phyloP scores from a whole-genome alignment of 1,140 invertebrate species.

The Epicauta chinensis region DNA sequence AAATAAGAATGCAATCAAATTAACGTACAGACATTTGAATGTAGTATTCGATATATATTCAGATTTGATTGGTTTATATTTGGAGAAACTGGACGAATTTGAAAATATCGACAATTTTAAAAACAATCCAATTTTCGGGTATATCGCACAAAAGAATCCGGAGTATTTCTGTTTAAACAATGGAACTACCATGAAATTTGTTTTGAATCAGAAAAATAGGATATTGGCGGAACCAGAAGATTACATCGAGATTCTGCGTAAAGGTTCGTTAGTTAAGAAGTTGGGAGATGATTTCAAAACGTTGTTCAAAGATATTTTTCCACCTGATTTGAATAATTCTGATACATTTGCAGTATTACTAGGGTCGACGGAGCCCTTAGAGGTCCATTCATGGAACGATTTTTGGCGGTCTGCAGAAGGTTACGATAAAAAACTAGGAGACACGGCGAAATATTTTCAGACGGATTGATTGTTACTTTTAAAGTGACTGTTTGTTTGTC shows the following conservation, averaged over 20 bases:
- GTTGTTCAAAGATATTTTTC: too few relatives aligned
- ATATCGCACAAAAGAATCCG: constrained; percentile 7
- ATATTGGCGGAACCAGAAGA: neutral
- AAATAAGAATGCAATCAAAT: neutral
- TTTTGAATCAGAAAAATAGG: neutral
- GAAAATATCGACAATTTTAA: neutral
- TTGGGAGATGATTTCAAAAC: neutral
- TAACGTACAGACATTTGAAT: neutral
- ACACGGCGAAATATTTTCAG: too few relatives aligned
- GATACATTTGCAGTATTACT: too few relatives aligned
- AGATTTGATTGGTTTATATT: neutral
- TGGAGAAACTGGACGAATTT: neutral
- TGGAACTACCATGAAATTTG: constrained; percentile 1
- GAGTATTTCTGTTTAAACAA: neutral
- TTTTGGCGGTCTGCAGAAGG: too few relatives aligned
- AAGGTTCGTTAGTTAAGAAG: too few relatives aligned
- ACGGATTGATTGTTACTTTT: too few relatives aligned
- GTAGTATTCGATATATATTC: constrained; percentile 5
- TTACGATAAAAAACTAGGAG: too few relatives aligned
- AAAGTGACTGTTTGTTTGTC: too few relatives aligned
- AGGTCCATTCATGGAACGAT: too few relatives aligned
- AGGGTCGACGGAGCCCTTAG: too few relatives aligned
- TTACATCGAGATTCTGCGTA: too few relatives aligned
- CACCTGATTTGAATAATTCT: too few relatives aligned
- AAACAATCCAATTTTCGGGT: constrained; percentile 1